Evolutionary conservation across 2,888 invertebrate species (phyloP), one percentile per base, ranked within the genome.

Genomic region (Venusia cambrica): DNA sequence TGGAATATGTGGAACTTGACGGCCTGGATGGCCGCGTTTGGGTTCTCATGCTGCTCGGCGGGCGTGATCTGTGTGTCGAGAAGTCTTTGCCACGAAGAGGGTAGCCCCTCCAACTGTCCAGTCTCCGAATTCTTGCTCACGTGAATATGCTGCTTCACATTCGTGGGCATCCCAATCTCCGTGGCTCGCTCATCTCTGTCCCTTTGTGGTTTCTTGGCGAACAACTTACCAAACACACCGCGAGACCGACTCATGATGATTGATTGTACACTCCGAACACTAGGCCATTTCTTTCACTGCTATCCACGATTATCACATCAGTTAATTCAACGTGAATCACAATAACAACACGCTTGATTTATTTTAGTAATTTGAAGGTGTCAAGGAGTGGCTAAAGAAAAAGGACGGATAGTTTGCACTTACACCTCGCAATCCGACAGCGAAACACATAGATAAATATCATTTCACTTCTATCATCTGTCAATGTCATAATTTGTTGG

Each of bases 1-100:
- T 94, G 93, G 77, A 94, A 94, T 69, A 96, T 95, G 69, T 96
- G 97, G 67, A 93, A 96, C 62, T 95, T 95, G 30, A 98, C 91
- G 11, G 97, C 98, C 65, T 96, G 94, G 34, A 96, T 91, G 1
- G 96, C 96, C 16, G 97, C 97, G 58, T 92, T 91, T 1, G 97
- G 97, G 80, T 98, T 95, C 58, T 96, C 92, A 70, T 93, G 91
- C 75, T 97, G 96, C 68, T 97, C 97, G 18, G 92, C 93, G 56
- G 93, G 91, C 16, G 95, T 93, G 48, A 97, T 94, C 68, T 96
- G 94, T 6, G 93, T 90, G 60, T 94, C 92, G 51, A 97, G 88
- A 30, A 95, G 88, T 26, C 92, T 87, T 36, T 92, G 80, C 97
- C 97, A 97, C 12, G 95, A 90, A 14, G 91, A 89, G 0, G 97